A percentile compares a stretch with the other conserved stretches of the same genome.
Evolutionary conservation across 2,113 vertebrate species (phyloP).

Genomic region (Murina feae): DNA sequence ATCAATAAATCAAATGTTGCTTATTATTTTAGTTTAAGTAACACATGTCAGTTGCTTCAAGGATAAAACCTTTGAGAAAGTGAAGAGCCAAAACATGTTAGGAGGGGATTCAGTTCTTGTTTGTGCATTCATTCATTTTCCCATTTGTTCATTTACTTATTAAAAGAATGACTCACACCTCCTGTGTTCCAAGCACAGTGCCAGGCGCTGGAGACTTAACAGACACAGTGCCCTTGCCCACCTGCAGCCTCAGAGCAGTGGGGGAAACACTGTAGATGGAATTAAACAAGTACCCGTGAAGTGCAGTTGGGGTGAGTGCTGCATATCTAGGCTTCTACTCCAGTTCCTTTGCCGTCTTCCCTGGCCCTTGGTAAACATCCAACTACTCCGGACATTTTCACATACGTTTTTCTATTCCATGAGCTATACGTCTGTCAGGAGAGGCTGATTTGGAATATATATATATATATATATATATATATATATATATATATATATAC

Average conservation of each 20-base stretch:
- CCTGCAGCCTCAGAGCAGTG: not conserved
- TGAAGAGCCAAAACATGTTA: not conserved
- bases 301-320: not conserved
- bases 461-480: not conserved
- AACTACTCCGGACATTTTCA: not conserved
- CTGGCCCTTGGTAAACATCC: no score
- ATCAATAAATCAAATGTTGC: not conserved
- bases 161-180: not conserved
- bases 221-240: not conserved
- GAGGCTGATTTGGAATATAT: not conserved
- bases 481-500: no score
- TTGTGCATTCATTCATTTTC: not conserved
- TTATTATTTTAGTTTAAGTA: not conserved
- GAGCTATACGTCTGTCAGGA: not conserved
- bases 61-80: not conserved
- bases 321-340: not conserved
- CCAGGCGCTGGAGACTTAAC: not conserved
- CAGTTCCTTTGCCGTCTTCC: fast-evolving
- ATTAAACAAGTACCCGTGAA: not conserved
- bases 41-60: not conserved
- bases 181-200: not conserved
- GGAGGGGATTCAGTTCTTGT: not conserved
- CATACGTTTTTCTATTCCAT: not conserved
- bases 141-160: not conserved
- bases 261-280: not conserved